These are phyloP conservation scores for Clinocottus analis DNA, from an alignment of 2,113 vertebrate species.

Conservation along the genomic window DNA sequence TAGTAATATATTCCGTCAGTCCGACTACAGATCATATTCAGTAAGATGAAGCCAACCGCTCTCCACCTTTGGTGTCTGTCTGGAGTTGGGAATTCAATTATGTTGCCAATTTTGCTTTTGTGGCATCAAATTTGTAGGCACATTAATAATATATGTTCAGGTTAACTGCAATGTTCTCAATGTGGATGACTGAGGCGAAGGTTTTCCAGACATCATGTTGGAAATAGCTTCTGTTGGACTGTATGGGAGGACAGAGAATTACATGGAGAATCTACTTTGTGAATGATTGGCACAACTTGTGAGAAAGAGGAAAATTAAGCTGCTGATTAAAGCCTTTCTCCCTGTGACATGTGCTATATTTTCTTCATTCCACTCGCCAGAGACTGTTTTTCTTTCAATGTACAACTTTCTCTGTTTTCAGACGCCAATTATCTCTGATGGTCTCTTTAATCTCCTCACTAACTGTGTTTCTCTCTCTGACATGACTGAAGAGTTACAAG, in stretches of 20 bases:
- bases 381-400: slow-evolving; percentile 7
- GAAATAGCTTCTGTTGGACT: neutral
- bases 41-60: slow-evolving; percentile 14
- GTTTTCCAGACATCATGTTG: neutral
- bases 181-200: slow-evolving; percentile 9
- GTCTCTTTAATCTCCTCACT: slow-evolving; percentile 50
- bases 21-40: neutral
- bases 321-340: neutral
- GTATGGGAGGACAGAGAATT: neutral
- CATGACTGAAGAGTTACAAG: slow-evolving; percentile 19
- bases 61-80: neutral
- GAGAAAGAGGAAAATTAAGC: slow-evolving; percentile 25
- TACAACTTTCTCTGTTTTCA: slow-evolving; percentile 31
- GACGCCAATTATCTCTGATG: slow-evolving; percentile 43
- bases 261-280: neutral
- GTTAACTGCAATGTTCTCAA: neutral
- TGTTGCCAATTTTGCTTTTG: slow-evolving; percentile 11
- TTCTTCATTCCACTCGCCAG: slow-evolving; percentile 23
- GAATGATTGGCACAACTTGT: neutral
- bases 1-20: neutral
- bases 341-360: neutral
- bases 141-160: slow-evolving; percentile 50
- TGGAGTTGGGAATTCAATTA: slow-evolving; percentile 43
- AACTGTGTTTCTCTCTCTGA: slow-evolving; percentile 32
- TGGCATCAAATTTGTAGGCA: slow-evolving; percentile 7